phyloP scores from a whole-genome alignment of 1,140 invertebrate genomes.

The Atopsyche davidsoni region DNA sequence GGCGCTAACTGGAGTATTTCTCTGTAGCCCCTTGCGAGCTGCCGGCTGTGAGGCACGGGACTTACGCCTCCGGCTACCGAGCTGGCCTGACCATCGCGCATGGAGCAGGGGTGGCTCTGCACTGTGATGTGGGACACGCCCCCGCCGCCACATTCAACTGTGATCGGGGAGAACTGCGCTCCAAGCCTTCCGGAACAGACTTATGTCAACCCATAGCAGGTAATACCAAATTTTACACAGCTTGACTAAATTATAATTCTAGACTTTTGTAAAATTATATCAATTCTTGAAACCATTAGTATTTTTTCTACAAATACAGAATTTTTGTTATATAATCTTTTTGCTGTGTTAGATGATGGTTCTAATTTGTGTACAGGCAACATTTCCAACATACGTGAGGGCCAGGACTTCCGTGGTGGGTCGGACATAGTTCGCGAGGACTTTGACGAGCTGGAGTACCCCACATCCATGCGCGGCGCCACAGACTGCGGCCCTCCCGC shows the following conservation, averaged over 20 bases:
- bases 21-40: conserved; percentile 65
- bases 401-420: conserved; percentile 50
- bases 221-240: conserved; percentile 1
- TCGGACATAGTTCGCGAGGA: conserved; percentile 61
- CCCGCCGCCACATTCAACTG: conserved; percentile 54
- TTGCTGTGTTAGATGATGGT: background rate
- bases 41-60: conserved; percentile 62
- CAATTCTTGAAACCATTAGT: background rate
- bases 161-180: conserved; percentile 60
- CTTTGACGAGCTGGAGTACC: conserved; percentile 54
- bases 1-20: too few species aligned
- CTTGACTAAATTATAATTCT: background rate
- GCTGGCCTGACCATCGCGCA: conserved; percentile 72
- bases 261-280: background rate
- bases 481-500: conserved; percentile 60
- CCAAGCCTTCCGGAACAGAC: conserved; percentile 43
- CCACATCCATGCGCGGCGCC: conserved; percentile 35
- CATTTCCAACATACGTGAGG: conserved; percentile 27
- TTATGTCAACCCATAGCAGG: conserved; percentile 39
- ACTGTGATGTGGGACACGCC: conserved; percentile 58
- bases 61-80: conserved; percentile 69
- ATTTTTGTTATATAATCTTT: background rate
- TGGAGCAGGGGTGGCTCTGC: conserved; percentile 61
- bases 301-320: background rate
- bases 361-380: conserved; percentile 13